Percentiles rank a stretch among this genome's conserved stretches.
These are phyloP conservation scores for Macrochelys suwanniensis DNA, from an alignment of 2,797 vertebrate genomes.

Conservation along the genomic window DNA sequence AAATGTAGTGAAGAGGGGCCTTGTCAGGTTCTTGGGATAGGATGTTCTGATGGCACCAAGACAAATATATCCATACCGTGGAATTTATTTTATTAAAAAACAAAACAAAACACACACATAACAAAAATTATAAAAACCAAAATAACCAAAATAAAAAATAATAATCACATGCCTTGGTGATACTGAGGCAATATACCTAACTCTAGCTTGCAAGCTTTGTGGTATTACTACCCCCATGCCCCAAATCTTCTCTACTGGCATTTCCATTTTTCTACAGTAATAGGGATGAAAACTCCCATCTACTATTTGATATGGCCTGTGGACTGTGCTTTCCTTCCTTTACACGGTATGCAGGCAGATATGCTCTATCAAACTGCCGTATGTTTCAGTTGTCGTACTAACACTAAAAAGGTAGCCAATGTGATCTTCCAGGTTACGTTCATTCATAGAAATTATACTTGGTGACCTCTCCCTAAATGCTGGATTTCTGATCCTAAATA, in stretches of 20 bases:
- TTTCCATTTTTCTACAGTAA: background rate
- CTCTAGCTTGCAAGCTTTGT: background rate
- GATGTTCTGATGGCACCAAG: background rate
- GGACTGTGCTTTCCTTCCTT: background rate
- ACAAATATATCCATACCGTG: background rate
- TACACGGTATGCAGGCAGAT: accelerated
- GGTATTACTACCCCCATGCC: background rate
- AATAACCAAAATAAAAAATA: background rate
- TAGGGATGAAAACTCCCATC: background rate
- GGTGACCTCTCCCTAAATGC: background rate
- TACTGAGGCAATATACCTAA: background rate
- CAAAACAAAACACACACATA: background rate
- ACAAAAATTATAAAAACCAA: too few species aligned
- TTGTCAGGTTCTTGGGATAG: background rate
- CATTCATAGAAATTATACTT: background rate
- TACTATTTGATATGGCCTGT: background rate
- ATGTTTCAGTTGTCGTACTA: background rate
- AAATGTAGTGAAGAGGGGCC: background rate
- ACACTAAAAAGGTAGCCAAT: background rate
- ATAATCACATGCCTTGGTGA: background rate
- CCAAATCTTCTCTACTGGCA: background rate
- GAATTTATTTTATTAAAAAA: background rate
- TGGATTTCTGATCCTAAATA: background rate
- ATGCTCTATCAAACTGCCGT: accelerated
- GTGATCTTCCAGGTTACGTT: background rate